These are phyloP conservation scores for Crocidura indochinensis DNA, from an alignment of 2,797 vertebrate species.

Conservation along the genomic window DNA sequence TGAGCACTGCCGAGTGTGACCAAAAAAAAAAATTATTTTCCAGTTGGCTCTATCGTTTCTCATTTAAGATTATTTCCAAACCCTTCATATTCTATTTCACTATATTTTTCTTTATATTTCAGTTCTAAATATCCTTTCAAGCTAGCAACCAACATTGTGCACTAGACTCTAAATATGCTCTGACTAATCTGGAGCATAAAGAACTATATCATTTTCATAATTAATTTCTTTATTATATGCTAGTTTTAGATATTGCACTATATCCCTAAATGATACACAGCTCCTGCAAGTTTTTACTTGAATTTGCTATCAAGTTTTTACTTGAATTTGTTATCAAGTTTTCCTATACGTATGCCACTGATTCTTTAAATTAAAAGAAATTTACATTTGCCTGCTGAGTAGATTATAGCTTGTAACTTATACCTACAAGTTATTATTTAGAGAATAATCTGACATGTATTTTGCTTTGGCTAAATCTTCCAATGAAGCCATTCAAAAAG, in stretches of 20 bases:
- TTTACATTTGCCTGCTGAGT: slow-evolving; percentile 60
- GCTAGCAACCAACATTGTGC: neutral
- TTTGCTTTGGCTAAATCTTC: slow-evolving; percentile 61
- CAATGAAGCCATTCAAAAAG: slow-evolving; percentile 71
- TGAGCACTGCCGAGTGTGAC: too few species aligned
- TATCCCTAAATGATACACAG: slow-evolving; percentile 54
- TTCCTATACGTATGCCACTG: slow-evolving; percentile 51
- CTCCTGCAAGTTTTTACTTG: slow-evolving; percentile 46
- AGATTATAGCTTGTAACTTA: neutral
- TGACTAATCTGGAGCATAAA: slow-evolving; percentile 50
- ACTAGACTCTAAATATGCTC: neutral
- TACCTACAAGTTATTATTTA: slow-evolving; percentile 41
- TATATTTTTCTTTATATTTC: slow-evolving; percentile 13
- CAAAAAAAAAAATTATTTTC: neutral
- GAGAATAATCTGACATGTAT: slow-evolving; percentile 53
- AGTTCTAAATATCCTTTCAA: slow-evolving; percentile 54
- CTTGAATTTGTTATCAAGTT: slow-evolving; percentile 40
- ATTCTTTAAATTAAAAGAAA: slow-evolving; percentile 58
- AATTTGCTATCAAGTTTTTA: neutral
- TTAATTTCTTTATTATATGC: slow-evolving; percentile 76
- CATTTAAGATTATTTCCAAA: neutral
- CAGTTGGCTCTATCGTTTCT: slow-evolving; percentile 31
- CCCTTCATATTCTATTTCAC: neutral
- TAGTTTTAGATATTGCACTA: slow-evolving; percentile 5
- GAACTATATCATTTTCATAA: slow-evolving; percentile 50